Evolutionary conservation across 1,140 invertebrate species (phyloP).

Genomic region (Dendroctonus valens): DNA sequence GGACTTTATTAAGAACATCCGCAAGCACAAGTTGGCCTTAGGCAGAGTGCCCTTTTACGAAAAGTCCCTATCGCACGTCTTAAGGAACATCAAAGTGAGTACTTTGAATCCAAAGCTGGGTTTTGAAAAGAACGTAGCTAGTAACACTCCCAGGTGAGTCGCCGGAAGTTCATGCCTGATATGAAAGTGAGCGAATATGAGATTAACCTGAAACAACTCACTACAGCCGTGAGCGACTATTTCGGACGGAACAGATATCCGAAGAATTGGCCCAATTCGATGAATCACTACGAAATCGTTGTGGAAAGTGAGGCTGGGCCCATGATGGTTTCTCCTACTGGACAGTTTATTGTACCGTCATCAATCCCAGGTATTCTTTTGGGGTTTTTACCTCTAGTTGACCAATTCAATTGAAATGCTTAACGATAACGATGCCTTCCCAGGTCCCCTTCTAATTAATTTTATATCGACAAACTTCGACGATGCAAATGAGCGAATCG

Average conservation of each 20-base stretch:
- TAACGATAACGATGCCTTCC: constrained; percentile 4
- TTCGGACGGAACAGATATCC: constrained; percentile 66
- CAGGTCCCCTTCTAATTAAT: constrained; percentile 55
- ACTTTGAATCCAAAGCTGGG: too few species aligned
- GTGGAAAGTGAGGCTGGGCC: constrained; percentile 90
- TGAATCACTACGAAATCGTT: constrained; percentile 80
- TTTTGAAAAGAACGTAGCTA: not conserved
- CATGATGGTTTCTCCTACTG: constrained; percentile 88
- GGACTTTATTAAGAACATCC: constrained; percentile 81
- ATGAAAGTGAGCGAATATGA: constrained; percentile 82
- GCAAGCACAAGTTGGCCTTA: constrained; percentile 70
- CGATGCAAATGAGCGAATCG: constrained; percentile 66
- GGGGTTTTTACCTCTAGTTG: not conserved
- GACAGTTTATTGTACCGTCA: constrained; percentile 87
- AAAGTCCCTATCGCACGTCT: constrained; percentile 75
- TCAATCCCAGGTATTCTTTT: constrained; percentile 74
- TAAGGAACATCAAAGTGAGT: constrained; percentile 70
- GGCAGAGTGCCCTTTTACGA: constrained; percentile 78
- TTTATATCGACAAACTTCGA: constrained; percentile 79
- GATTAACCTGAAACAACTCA: constrained; percentile 74
- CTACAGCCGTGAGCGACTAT: constrained; percentile 80
- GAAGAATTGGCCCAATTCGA: constrained; percentile 64
- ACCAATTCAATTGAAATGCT: not conserved
- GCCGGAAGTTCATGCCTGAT: constrained; percentile 88
- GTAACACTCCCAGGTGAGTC: constrained; percentile 55